Percentiles rank a stretch among this genome's conserved stretches.
Conservation (phyloP, 2,113 vertebrate genomes). For the Drymodes brunneopygia region DNA sequence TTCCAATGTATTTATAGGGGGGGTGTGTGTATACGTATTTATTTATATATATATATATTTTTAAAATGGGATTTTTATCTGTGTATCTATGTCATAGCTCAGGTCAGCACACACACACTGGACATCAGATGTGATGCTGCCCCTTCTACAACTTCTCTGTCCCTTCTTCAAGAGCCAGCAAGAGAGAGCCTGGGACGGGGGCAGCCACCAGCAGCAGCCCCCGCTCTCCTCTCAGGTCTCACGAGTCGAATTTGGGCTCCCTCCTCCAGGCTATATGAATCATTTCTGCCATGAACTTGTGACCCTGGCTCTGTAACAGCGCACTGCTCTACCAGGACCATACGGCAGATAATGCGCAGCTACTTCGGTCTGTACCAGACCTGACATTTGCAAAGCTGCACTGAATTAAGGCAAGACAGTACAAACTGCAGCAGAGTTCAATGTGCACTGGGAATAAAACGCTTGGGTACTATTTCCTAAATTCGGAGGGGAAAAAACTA, state of each 20-base stretch:
- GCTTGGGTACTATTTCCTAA: conserved; percentile 20
- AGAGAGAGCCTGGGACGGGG: background rate
- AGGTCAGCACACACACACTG: background rate
- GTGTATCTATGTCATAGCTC: rapidly evolving
- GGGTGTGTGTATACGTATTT: rapidly evolving
- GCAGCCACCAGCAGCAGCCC: background rate
- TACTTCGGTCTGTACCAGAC: conserved; percentile 3
- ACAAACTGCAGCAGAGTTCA: background rate
- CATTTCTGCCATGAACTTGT: conserved; percentile 27
- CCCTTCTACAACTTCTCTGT: background rate
- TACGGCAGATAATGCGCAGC: background rate
- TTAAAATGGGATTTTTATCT: background rate
- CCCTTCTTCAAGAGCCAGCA: background rate
- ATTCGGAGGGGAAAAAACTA: background rate
- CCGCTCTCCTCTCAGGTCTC: background rate
- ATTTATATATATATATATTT: rapidly evolving
- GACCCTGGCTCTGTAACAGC: background rate
- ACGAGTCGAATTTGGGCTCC: background rate
- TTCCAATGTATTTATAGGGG: background rate
- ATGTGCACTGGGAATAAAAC: background rate
- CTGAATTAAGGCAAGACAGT: conserved; percentile 26
- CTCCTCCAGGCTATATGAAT: conserved; percentile 26
- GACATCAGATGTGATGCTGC: background rate
- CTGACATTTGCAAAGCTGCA: conserved; percentile 33
- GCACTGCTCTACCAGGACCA: background rate